phyloP scores from a whole-genome alignment of 2,888 invertebrate species.

The Willowsia nigromaculata region DNA sequence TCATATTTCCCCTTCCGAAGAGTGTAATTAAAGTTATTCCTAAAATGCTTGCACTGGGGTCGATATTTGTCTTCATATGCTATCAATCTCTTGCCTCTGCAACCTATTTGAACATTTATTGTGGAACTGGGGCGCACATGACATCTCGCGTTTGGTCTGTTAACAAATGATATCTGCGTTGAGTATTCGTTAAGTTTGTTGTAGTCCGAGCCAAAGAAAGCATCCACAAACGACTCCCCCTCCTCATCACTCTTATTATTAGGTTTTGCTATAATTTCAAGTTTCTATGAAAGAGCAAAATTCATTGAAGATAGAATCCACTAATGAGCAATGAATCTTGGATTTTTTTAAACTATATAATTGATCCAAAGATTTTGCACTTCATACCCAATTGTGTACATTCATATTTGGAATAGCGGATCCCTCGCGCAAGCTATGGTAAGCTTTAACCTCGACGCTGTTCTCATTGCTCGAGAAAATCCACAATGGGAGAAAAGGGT shows the following conservation, averaged over 20 bases:
- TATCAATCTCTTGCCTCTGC: conserved; percentile 60
- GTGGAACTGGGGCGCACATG: conserved; percentile 70
- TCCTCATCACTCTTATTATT: neutral
- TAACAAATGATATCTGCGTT: conserved; percentile 51
- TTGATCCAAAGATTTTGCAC: no score
- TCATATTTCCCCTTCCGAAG: conserved; percentile 48
- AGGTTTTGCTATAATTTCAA: conserved; percentile 3
- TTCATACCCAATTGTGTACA: conserved; percentile 46
- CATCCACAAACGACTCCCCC: conserved; percentile 52
- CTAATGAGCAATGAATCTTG: no score
- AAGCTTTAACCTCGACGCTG: conserved; percentile 26
- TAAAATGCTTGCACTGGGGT: conserved; percentile 51
- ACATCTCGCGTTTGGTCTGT: conserved; percentile 66
- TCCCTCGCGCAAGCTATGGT: neutral
- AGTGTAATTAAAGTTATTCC: conserved; percentile 42
- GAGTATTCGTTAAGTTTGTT: conserved; percentile 64
- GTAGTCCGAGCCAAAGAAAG: conserved; percentile 73
- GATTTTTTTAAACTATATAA: no score
- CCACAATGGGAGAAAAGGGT: conserved; percentile 63
- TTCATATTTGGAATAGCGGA: neutral
- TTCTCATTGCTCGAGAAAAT: conserved; percentile 61
- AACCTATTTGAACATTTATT: conserved; percentile 64
- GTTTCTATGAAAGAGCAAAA: neutral
- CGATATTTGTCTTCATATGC: conserved; percentile 73
- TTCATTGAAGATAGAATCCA: neutral